Base-by-base conservation (phyloP, 37 sponge, comb jelly and placozoan genomes). In the Corticium candelabrum region DNA sequence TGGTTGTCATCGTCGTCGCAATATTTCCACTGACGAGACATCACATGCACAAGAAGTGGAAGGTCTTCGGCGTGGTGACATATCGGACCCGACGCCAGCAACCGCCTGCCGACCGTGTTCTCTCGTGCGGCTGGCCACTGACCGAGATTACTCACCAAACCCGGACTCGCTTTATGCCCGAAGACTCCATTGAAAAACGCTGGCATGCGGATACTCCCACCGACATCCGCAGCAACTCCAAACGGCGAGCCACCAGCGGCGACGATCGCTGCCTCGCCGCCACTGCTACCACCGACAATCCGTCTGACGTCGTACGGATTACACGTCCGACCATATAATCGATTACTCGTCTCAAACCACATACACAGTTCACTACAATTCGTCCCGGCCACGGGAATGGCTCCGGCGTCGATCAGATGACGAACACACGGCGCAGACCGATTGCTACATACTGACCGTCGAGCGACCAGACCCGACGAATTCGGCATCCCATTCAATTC, bases 121-220 rank as follows among this genome's bases (percentile, higher is more conserved):
- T 75, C 39, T 3, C 38, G 34, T 27, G 77, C 77, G 77, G 3
- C 4, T 37, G 81, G 81, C 32, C n/a, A 84, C 76, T 56, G 57
- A 34, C 85, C 85, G 38, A 76, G 43, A 21, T 75, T 80, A 0
- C 80, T 40, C 0, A 82, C 85, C 4, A 82, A 32, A 2, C 76
- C 80, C 3, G 89, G 82, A 32, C 69, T 78, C 1, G 85, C 78
- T 67, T 89, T 89, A 82, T 86, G 90, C 27, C 86, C 86, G 67
- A 83, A 85, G 1, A 85, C 77, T 0, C 90, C 90, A 37, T 76
- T 74, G 75, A 83, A 86, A 82, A 79, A 86, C 0, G 86, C 86
- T 0, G 90, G 90, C 84, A 86, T 86, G 32, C 90, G 76, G 35
- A 89, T 81, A 75, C 90, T 89, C 5, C 90, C 90, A n/a, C 90